phyloP scores from a whole-genome alignment of 1,140 invertebrate genomes.

The Dermatophagoides farinae region DNA sequence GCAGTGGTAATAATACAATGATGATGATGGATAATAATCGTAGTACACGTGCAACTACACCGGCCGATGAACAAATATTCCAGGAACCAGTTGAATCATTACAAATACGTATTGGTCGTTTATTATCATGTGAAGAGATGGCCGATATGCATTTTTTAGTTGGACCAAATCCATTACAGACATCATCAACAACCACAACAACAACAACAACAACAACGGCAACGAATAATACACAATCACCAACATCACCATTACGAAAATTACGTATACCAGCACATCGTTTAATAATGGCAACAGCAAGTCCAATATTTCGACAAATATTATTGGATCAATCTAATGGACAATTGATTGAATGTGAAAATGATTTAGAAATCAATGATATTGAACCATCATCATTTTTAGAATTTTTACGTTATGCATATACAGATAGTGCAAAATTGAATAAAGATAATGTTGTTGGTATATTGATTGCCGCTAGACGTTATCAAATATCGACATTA shows the following conservation, averaged over 20 bases:
- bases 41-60: conserved; percentile 5
- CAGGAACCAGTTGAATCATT: conserved; percentile 1
- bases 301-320: conserved; percentile 58
- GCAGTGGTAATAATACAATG: no score
- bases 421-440: not conserved
- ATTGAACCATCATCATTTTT: conserved; percentile 63
- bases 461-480: not conserved
- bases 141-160: conserved; percentile 7
- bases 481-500: not conserved
- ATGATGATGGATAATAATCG: not conserved
- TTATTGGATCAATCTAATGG: conserved; percentile 48
- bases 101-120: not conserved
- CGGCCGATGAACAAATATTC: conserved; percentile 4
- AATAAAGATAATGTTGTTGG: conserved; percentile 9
- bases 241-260: conserved; percentile 2
- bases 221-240: not conserved
- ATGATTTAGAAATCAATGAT: conserved; percentile 49
- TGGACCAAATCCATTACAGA: not conserved
- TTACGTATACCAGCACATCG: conserved; percentile 39
- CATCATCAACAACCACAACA: not conserved
- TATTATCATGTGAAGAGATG: conserved; percentile 7
- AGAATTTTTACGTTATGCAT: conserved; percentile 39
- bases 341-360: conserved; percentile 33
- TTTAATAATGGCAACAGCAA: conserved; percentile 55
- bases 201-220: not conserved